Conservation (phyloP, 2,888 invertebrate genomes). For the Drosophila pseudotalamancana region DNA sequence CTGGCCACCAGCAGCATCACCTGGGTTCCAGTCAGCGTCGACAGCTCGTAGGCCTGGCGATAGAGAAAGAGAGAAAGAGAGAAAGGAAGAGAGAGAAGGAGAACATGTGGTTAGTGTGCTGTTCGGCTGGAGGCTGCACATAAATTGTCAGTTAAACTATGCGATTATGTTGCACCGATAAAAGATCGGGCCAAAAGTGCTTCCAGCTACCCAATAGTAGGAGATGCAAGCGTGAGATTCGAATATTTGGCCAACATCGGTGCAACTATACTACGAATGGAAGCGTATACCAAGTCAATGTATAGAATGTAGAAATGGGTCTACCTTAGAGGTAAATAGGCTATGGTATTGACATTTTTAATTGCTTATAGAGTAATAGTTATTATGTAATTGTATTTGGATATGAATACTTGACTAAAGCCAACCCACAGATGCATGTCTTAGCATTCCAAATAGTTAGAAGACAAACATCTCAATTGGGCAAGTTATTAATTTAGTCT, state of each 20-base stretch:
- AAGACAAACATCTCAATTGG: too few species aligned
- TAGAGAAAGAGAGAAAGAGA: slow-evolving; percentile 13
- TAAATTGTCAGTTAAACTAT: slow-evolving; percentile 73
- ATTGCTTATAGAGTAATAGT: too few species aligned
- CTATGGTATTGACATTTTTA: too few species aligned
- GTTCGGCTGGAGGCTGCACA: slow-evolving; percentile 57
- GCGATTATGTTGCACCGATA: slow-evolving; percentile 71
- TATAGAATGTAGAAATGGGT: too few species aligned
- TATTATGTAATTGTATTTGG: too few species aligned
- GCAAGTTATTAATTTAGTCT: too few species aligned
- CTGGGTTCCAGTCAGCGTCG: slow-evolving; percentile 99
- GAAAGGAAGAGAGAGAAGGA: slow-evolving; percentile 14
- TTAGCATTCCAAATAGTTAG: too few species aligned
- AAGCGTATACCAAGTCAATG: too few species aligned
- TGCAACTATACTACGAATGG: too few species aligned
- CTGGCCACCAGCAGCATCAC: slow-evolving; percentile 99
- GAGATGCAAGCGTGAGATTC: slow-evolving; percentile 34
- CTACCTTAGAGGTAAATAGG: too few species aligned
- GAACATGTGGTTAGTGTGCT: slow-evolving; percentile 7
- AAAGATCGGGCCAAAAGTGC: slow-evolving; percentile 19
- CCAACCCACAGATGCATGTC: too few species aligned
- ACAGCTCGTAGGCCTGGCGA: slow-evolving; percentile 98
- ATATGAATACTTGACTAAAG: too few species aligned
- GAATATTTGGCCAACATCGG: not conserved
- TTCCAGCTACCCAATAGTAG: slow-evolving; percentile 5